These are phyloP conservation scores for Minunthozetes semirufus DNA, from an alignment of 2,888 invertebrate species.

Conservation along the genomic window DNA sequence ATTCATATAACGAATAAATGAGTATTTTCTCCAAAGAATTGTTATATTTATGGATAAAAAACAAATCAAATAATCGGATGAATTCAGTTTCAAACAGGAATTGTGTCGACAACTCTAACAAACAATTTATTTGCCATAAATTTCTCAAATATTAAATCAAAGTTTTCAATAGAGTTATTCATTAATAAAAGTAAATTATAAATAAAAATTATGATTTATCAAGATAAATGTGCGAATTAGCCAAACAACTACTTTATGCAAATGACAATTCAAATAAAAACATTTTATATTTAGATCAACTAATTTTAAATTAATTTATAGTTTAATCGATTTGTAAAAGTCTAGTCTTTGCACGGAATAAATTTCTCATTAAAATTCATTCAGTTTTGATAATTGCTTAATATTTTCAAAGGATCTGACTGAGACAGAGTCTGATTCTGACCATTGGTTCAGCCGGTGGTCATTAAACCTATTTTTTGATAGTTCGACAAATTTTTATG, in stretches of 20 bases:
- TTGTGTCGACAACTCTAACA: too few species aligned
- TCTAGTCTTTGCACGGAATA: neutral
- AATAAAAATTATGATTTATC: too few species aligned
- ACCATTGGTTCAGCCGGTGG: too few species aligned
- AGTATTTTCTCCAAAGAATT: neutral
- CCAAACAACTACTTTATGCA: neutral
- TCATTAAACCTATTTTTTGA: neutral
- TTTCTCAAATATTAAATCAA: too few species aligned
- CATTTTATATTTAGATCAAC: slow-evolving; percentile 4
- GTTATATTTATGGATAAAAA: neutral
- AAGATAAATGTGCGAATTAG: too few species aligned
- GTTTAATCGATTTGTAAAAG: slow-evolving; percentile 21
- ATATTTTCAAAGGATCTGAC: neutral
- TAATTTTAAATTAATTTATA: neutral
- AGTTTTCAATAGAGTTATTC: too few species aligned
- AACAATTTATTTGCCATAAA: too few species aligned
- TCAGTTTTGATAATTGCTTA: neutral
- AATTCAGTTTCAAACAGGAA: too few species aligned
- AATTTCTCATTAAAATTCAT: neutral
- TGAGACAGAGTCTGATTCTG: too few species aligned
- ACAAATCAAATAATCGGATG: too few species aligned
- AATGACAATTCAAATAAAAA: neutral
- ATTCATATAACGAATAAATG: neutral
- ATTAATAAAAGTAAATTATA: too few species aligned
- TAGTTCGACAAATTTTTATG: too few species aligned